Evolutionary conservation across 2,888 invertebrate species (phyloP).

Genomic region (Timema cristinae): DNA sequence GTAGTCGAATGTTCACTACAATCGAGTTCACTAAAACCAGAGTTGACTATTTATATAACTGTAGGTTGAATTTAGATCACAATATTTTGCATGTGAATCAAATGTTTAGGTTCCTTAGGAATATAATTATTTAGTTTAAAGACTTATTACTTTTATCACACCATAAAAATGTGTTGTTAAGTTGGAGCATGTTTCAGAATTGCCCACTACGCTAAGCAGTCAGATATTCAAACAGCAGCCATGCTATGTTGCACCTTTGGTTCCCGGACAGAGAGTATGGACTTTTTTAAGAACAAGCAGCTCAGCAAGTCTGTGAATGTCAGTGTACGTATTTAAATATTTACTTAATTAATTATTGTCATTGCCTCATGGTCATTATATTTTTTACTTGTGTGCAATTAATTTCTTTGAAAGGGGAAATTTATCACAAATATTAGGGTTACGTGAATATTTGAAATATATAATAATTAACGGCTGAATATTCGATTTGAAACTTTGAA

Average conservation of each 20-base stretch:
- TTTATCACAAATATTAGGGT: too few species aligned
- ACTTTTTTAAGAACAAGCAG: constrained; percentile 33
- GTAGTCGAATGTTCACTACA: too few species aligned
- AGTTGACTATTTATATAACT: too few species aligned
- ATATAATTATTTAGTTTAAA: too few species aligned
- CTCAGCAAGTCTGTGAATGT: constrained; percentile 54
- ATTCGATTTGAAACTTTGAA: too few species aligned
- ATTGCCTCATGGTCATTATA: background rate
- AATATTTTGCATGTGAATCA: too few species aligned
- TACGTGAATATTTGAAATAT: too few species aligned
- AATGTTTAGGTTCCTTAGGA: too few species aligned
- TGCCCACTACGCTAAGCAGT: constrained; percentile 71
- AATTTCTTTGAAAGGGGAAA: background rate
- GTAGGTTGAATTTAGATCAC: too few species aligned
- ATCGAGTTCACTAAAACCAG: too few species aligned
- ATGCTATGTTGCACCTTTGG: constrained; percentile 89
- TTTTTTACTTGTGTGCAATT: background rate
- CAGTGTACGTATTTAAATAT: constrained; percentile 45
- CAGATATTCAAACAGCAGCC: constrained; percentile 90
- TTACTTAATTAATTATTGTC: background rate
- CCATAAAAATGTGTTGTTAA: constrained; percentile 14
- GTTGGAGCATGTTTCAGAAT: constrained; percentile 54
- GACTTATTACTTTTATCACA: background rate
- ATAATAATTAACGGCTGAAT: too few species aligned
- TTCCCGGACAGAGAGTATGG: constrained; percentile 39